Conservation (phyloP, 2,113 vertebrate species). For the Delphinus delphis region DNA sequence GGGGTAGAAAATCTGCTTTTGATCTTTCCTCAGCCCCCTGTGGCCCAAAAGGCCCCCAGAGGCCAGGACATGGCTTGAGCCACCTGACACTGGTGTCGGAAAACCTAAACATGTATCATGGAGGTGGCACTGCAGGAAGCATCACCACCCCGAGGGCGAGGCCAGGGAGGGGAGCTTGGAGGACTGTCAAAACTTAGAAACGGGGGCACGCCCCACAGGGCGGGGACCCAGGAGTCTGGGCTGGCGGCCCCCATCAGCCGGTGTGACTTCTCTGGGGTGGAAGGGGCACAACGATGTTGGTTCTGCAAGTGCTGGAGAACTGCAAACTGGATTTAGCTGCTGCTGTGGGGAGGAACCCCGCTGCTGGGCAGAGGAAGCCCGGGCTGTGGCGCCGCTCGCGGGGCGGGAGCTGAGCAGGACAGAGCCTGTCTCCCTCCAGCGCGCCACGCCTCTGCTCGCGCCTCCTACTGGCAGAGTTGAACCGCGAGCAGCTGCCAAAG, state of each 20-base stretch:
- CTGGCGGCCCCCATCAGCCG: background rate
- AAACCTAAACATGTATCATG: background rate
- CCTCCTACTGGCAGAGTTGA: background rate
- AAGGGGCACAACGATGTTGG: rapidly evolving
- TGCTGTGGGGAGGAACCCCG: background rate
- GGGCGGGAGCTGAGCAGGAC: rapidly evolving
- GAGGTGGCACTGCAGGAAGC: background rate
- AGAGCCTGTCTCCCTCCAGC: too few relatives aligned
- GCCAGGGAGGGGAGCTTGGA: background rate
- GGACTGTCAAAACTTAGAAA: background rate
- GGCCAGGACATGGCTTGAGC: background rate
- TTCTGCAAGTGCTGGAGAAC: background rate
- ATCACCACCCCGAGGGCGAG: background rate
- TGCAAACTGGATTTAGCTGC: background rate
- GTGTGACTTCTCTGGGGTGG: background rate
- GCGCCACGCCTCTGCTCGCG: background rate
- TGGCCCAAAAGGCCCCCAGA: background rate
- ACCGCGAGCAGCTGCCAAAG: background rate
- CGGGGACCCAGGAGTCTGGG: background rate
- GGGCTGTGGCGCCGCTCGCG: rapidly evolving
- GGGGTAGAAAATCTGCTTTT: background rate
- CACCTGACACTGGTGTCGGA: background rate
- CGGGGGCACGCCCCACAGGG: background rate
- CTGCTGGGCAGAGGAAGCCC: background rate
- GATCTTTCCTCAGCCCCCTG: background rate